Base-by-base conservation (phyloP, 2,888 invertebrate genomes). In the Nomada goodeniana region DNA sequence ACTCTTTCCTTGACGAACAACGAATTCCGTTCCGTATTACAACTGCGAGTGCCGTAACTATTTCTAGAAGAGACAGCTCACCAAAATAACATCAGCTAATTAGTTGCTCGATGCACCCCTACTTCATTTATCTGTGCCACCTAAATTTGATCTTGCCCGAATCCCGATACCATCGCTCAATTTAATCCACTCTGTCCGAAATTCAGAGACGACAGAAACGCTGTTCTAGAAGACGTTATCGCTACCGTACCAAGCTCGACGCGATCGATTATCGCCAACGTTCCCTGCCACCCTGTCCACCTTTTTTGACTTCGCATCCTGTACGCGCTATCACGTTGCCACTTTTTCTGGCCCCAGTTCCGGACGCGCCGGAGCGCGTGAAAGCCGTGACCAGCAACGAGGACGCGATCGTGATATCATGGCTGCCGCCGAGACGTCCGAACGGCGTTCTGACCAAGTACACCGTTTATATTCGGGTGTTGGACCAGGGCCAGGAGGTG, bases 401-500 rank as follows among this genome's bases (percentile, higher is more conserved):
- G 84, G 95, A 95, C 63, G 94, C 95, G 15, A 95, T 96, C 26
- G 94, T 96, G 76, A 95, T 96, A 52, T 95, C 96, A 76, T 96
- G 96, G 96, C 92, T 95, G 81, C 95, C 96, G n/a, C 96, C 96
- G 3, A 91, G 94, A 26, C 94, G 95, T 18, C 95, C 95, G 0
- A 96, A 96, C 90, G 96, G 96, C 1, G 90, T 95, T 76, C 94
- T 96, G 13, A 95, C 94, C 29, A 95, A 95, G 86, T 96, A 96
- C 91, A 95, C 95, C 76, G 94, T 96, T 65, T 96, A 95, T 89
- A 95, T 95, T 80, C 94, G 95, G 23, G 94, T 94, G n/a, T 88
- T 95, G 82, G 95, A 95, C 82, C 94, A 95, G 86, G 95, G 94
- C n/a, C 94, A 94, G 86, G 95, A 95, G 89, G 87, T 94, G 64